phyloP scores from a whole-genome alignment of 2,113 vertebrate genomes.

The Aldabrachelys gigantea region DNA sequence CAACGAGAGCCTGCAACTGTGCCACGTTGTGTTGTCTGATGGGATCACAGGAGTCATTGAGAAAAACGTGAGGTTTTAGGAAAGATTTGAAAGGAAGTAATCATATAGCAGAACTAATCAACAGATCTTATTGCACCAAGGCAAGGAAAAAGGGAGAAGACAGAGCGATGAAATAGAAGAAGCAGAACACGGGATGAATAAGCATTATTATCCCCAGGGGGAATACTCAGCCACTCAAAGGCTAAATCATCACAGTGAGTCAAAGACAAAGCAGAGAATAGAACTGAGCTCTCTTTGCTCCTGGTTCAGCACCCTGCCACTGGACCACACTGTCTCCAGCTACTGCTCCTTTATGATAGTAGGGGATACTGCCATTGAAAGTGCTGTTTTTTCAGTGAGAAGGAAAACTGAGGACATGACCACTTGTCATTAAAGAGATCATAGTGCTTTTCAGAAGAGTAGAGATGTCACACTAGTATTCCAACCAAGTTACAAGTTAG shows the following conservation, averaged over 20 bases:
- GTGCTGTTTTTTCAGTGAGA: not conserved
- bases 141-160: not conserved
- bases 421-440: constrained; percentile 1
- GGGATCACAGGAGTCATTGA: not conserved
- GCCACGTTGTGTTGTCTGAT: not conserved
- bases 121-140: not conserved
- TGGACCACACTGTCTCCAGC: not conserved
- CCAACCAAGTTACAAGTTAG: not conserved
- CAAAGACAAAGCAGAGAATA: not conserved
- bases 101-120: not conserved
- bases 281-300: not conserved
- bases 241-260: not conserved
- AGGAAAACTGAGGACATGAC: not conserved
- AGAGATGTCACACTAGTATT: not conserved
- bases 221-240: not conserved
- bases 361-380: not conserved
- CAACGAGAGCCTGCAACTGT: not conserved
- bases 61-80: not conserved
- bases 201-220: not conserved
- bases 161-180: not conserved
- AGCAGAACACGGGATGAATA: not conserved
- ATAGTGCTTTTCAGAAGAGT: not conserved
- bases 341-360: rapidly evolving
- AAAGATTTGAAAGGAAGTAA: not conserved
- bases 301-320: not conserved